Conservation (phyloP, 2,888 invertebrate species). For the Stenchaetothrips biformis region DNA sequence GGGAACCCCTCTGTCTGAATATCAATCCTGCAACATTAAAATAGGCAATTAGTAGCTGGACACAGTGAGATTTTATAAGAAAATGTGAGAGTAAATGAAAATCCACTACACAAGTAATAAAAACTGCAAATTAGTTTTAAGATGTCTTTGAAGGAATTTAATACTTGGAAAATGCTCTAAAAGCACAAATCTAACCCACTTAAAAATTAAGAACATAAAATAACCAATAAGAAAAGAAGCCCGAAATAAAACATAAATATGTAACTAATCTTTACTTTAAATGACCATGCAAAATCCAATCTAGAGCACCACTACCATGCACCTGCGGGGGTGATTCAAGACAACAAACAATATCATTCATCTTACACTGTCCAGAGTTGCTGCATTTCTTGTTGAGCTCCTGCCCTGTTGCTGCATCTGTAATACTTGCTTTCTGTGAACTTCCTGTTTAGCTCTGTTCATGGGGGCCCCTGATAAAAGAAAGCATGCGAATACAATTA, state of each 20-base stretch:
- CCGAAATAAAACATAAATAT: neutral
- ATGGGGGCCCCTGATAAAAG: constrained; percentile 6
- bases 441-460: constrained; percentile 13
- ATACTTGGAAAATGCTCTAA: no score
- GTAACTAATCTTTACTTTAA: neutral
- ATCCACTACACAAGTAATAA: no score
- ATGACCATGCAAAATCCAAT: neutral
- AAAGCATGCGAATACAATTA: constrained; percentile 1
- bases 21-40: neutral
- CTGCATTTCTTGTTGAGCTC: neutral
- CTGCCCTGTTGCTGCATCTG: constrained; percentile 9
- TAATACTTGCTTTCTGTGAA: constrained; percentile 17
- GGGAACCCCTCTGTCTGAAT: constrained; percentile 13
- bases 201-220: no score
- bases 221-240: neutral
- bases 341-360: neutral
- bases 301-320: neutral
- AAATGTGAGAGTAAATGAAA: no score
- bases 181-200: no score
- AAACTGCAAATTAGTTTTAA: no score
- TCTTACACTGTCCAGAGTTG: constrained; percentile 8
- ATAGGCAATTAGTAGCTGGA: neutral
- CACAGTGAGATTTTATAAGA: neutral
- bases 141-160: no score
- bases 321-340: neutral